A percentile compares a stretch with the other conserved stretches of the same genome.
Evolutionary conservation across 53 echinoderm and acorn worm genomes (phyloP).

Genomic region (Pentamera pediparva): DNA sequence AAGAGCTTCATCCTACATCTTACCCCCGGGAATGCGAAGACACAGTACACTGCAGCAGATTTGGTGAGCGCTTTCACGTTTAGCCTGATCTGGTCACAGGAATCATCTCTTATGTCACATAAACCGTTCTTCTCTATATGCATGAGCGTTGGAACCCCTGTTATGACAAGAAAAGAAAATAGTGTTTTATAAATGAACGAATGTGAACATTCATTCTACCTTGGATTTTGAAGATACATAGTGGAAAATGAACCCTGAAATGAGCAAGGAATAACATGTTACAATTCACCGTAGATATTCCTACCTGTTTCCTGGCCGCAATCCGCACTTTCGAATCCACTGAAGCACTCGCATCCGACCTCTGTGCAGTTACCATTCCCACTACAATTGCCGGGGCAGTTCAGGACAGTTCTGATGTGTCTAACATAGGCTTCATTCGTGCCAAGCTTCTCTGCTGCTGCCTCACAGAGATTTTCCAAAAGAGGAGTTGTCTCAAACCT

Average conservation of each 20-base stretch:
- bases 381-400: slow-evolving; percentile 84
- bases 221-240: background rate
- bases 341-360: slow-evolving; percentile 66
- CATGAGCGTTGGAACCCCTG: slow-evolving; percentile 42
- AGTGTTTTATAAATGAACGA: background rate
- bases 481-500: slow-evolving; percentile 65
- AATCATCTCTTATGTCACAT: slow-evolving; percentile 62
- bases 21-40: slow-evolving; percentile 43
- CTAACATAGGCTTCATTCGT: background rate
- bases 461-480: slow-evolving; percentile 87
- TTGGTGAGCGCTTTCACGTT: slow-evolving; percentile 45
- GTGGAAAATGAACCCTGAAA: too few relatives aligned
- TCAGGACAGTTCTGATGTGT: slow-evolving; percentile 24
- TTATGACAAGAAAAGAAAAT: background rate
- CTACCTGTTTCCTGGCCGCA: slow-evolving; percentile 62
- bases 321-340: slow-evolving; percentile 47
- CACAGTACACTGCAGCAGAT: slow-evolving; percentile 25
- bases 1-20: too few relatives aligned
- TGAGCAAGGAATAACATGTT: background rate
- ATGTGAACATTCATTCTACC: background rate
- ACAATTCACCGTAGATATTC: background rate
- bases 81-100: slow-evolving; percentile 60
- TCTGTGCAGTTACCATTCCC: slow-evolving; percentile 64
- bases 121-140: slow-evolving; percentile 79
- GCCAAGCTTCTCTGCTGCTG: slow-evolving; percentile 51